phyloP scores from a whole-genome alignment of 2,888 invertebrate genomes.

The Caenorhabditis sp. region DNA sequence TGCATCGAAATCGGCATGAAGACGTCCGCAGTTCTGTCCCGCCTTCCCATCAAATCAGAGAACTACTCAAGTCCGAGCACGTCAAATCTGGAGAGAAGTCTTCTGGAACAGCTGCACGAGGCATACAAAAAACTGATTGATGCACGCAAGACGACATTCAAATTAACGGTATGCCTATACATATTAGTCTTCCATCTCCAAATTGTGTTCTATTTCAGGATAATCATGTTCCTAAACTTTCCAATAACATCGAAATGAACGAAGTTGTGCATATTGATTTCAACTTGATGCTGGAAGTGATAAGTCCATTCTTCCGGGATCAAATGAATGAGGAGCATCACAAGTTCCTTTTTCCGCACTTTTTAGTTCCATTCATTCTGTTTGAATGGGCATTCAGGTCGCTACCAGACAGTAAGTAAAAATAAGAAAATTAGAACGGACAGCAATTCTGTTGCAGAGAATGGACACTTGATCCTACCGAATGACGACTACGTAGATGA shows the following conservation, averaged over 20 bases:
- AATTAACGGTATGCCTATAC: no score
- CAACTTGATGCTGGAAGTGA: conserved; percentile 13
- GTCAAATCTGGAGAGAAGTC: neutral
- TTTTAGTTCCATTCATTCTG: conserved; percentile 33
- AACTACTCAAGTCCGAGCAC: neutral
- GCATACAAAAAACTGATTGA: neutral
- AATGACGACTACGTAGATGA: conserved; percentile 43
- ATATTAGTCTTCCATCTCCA: no score
- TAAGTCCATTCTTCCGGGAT: conserved; percentile 12
- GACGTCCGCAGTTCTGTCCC: conserved; percentile 7
- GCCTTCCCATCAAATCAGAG: conserved; percentile 3
- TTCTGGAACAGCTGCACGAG: conserved; percentile 22
- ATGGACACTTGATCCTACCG: conserved; percentile 10
- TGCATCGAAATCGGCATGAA: conserved; percentile 53
- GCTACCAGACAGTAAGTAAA: neutral
- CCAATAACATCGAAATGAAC: conserved; percentile 28
- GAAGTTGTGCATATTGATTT: conserved; percentile 13
- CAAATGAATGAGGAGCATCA: conserved; percentile 21
- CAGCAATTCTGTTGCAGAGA: conserved; percentile 8
- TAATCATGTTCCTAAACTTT: conserved; percentile 6
- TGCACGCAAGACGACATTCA: neutral
- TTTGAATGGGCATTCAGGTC: conserved; percentile 33
- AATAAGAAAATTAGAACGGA: neutral
- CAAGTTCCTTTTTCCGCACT: conserved; percentile 17
- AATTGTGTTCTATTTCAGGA: neutral